A percentile compares a stretch with the other conserved stretches of the same genome.
Conservation (phyloP, 2,113 vertebrate species). For the Aplodontia rufa region DNA sequence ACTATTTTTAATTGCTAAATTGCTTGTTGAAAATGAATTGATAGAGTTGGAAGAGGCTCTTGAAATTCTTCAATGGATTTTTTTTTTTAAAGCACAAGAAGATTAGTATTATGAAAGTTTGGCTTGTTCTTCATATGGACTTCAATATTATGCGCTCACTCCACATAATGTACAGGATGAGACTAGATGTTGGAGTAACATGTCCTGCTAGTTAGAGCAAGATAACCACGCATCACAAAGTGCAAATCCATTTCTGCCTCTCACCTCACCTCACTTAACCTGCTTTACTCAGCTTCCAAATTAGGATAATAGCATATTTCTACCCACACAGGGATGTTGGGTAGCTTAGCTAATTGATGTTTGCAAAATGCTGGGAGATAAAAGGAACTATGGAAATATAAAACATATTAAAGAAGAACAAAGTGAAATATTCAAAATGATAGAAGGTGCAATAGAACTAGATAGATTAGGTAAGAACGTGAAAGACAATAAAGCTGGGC, state of each 20-base stretch:
- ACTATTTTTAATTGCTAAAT: not conserved
- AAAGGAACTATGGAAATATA: slow-evolving; percentile 60
- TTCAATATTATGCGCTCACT: not conserved
- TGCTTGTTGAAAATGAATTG: not conserved
- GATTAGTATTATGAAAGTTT: not conserved
- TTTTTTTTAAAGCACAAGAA: not conserved
- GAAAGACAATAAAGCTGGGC: slow-evolving; percentile 2
- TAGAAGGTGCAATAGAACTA: slow-evolving; percentile 5
- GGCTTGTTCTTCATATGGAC: not conserved
- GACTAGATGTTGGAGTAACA: not conserved
- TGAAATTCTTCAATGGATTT: not conserved
- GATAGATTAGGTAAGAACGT: slow-evolving; percentile 23
- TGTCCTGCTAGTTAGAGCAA: not conserved
- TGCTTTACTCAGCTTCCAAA: slow-evolving; percentile 39
- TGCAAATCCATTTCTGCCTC: slow-evolving; percentile 14
- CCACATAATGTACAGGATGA: not conserved
- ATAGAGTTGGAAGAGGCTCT: not conserved
- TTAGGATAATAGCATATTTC: slow-evolving; percentile 55
- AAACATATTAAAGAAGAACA: slow-evolving; percentile 54
- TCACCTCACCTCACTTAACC: slow-evolving; percentile 30
- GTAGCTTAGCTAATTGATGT: slow-evolving; percentile 59
- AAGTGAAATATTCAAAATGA: slow-evolving; percentile 49
- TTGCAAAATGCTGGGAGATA: slow-evolving; percentile 57
- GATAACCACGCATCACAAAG: not conserved
- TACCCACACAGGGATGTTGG: slow-evolving; percentile 57